Evolutionary conservation across 2,888 invertebrate species (phyloP), one percentile per base, ranked within the genome.

Genomic region (Cantharis rufa): DNA sequence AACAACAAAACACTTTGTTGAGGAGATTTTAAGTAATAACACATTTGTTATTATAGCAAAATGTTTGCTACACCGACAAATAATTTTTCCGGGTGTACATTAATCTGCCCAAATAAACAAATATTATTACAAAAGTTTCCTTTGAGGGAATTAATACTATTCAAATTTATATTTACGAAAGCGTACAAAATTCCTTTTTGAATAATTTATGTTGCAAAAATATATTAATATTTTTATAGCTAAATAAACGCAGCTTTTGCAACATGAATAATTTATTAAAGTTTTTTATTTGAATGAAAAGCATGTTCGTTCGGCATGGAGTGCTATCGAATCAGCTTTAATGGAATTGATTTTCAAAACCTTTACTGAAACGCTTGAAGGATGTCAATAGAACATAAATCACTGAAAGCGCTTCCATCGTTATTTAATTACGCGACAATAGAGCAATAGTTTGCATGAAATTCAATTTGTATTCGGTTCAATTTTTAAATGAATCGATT

Each of bases 261-360:
- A n/a, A 48, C n/a, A 48, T 48, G 48, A 48, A 48, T 48, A 48
- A 48, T 48, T 48, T 48, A 48, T 48, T 48, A 48, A 21, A n/a
- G n/a, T 48, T 48, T 48, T 32, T 48, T 48, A 48, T 48, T 48
- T 48, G n/a, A 48, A 9, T n/a, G n/a, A 48, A 48, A 48, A 48
- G 5, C 48, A 48, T 48, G 48, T 48, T 48, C 48, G 48, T 48
- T 48, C 48, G 48, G 24, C 21, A 13, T 66, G n/a, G 24, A 66
- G 64, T 21, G 64, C 64, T 66, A 21, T 66, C 64, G n/a, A 66
- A 66, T 66, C 64, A 66, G 64, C 10, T 66, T 66, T 66, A 66
- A 66, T 66, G 64, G 64, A 66, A 66, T 66, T 66, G 64, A 66
- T 66, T 66, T 66, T 21, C 13, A 21, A 21, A 66, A 21, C 15